Evolutionary conservation across 1,140 invertebrate species (phyloP), one percentile per base, ranked within the genome.

Genomic region (Aphaenogaster floridana): DNA sequence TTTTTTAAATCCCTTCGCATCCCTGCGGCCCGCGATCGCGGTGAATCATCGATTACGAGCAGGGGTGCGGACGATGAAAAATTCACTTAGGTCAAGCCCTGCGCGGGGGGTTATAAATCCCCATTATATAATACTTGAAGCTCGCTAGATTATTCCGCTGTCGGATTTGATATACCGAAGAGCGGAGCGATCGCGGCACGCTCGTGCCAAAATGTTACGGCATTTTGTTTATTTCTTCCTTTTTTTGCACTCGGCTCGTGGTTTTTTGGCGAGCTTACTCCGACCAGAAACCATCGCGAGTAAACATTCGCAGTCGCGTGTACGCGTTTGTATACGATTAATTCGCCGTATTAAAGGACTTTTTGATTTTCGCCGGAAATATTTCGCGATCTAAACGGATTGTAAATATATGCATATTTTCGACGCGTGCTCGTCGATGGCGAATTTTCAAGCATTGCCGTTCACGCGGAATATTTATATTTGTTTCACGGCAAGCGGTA

Each of bases 61-160:
- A 28, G 54, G 39, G 39, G 36, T 39, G 61, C 61, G 64, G 21
- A 5, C 17, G 36, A 81, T 69, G 39, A 81, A 81, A 81, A 83
- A 83, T 83, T 83, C 68, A 83, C 80, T 83, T 48, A 59, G 17
- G 28, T 72, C 52, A 61, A 74, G 28, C 80, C n/a, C 8, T 28
- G 21, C 39, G 13, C 21, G n/a, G 4, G 21, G 11, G 42, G 0
- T 59, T 74, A 59, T 48, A 48, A 61, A 59, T 81, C 52, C 11
- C 52, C 11, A 80, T 66, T 68, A 80, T 59, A 48, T 59, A 48
- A 48, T 48, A 59, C 39, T 83, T 74, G 28, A 71, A 45, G 39
- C 28, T 61, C 68, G 17, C 11, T 17, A 39, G 68, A 83, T 83
- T 83, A 83, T 61, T 61, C 28, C 52, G 39, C 28, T 50, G 52